Evolutionary conservation across 2,888 invertebrate genomes (phyloP), one percentile per base, ranked within the genome.

Genomic region (Sarcophaga caerulescens): DNA sequence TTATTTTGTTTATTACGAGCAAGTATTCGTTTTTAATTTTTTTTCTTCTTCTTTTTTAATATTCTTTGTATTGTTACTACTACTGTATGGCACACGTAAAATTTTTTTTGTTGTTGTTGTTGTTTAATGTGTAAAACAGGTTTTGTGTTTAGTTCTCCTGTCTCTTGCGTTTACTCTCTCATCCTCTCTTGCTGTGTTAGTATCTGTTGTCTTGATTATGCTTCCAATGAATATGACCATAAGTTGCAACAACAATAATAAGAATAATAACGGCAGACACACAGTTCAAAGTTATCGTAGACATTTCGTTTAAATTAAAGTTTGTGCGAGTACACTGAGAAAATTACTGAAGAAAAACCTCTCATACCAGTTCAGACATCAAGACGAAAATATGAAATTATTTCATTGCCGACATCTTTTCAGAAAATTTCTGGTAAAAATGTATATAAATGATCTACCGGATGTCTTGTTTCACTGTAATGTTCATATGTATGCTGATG

Each of bases 281-380:
- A 86, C 84, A 86, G 86, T 86, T 86, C 84, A 84, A 86, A 81
- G 84, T 83, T 85, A 80, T 80, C 66, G 68, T 62, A 85, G 85
- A 83, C 80, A 80, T 82, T 85, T 82, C 76, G 78, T 78, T 83
- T 77, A 83, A 77, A 82, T 70, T 76, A 76, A 14, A 65, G 75
- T 70, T 74, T n/a, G 65, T 35, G 35, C 8, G 1, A 35, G 35
- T 77, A 82, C 76, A 82, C 76, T 57, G 17, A 19, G n/a, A 68
- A 45, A 80, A 80, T 71, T 59, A 6, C 17, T 4, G 8, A 35
- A 35, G 0, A 35, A 8, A 35, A 35, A 35, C 2, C 8, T 35
- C 8, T 35, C 6, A 35, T 6, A n/a, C n/a, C n/a, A n/a, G n/a
- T n/a, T n/a, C n/a, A n/a, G n/a, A n/a, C n/a, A n/a, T n/a, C n/a